A percentile compares a stretch with the other conserved stretches of the same genome.
Conservation (phyloP, 2,888 invertebrate genomes). For the Rosalia funebris region DNA sequence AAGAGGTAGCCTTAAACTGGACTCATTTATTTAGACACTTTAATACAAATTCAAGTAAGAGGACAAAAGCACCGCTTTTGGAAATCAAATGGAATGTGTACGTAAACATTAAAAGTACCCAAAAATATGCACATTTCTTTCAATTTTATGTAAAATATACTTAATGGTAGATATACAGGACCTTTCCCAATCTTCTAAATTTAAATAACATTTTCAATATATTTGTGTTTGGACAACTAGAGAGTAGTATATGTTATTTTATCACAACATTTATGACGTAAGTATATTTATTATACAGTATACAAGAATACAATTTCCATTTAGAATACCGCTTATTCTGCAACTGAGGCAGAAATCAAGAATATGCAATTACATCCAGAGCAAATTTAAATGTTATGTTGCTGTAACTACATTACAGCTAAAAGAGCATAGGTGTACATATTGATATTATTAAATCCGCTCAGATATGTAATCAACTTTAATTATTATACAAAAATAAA, state of each 20-base stretch:
- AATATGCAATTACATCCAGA: constrained; percentile 23
- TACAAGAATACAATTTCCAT: constrained; percentile 54
- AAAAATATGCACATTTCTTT: background rate
- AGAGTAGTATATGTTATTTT: constrained; percentile 25
- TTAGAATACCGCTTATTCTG: constrained; percentile 59
- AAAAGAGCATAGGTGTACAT: too few species aligned
- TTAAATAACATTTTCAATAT: background rate
- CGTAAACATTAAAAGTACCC: background rate
- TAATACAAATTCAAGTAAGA: background rate
- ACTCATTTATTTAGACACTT: background rate
- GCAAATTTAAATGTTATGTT: constrained; percentile 12
- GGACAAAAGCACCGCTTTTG: background rate
- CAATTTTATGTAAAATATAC: too few species aligned
- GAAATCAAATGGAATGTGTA: background rate
- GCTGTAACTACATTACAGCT: too few species aligned
- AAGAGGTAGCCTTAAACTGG: constrained; percentile 1
- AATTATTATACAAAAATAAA: constrained; percentile 39
- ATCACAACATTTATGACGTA: constrained; percentile 53
- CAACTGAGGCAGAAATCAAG: constrained; percentile 43
- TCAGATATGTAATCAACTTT: background rate
- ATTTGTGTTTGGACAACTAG: constrained; percentile 6
- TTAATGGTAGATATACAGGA: too few species aligned
- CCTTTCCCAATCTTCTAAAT: too few species aligned
- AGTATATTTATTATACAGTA: constrained; percentile 33
- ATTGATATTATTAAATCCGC: background rate